These are phyloP conservation scores for Siniperca knerii DNA, from an alignment of 2,113 vertebrate genomes.

Conservation along the genomic window DNA sequence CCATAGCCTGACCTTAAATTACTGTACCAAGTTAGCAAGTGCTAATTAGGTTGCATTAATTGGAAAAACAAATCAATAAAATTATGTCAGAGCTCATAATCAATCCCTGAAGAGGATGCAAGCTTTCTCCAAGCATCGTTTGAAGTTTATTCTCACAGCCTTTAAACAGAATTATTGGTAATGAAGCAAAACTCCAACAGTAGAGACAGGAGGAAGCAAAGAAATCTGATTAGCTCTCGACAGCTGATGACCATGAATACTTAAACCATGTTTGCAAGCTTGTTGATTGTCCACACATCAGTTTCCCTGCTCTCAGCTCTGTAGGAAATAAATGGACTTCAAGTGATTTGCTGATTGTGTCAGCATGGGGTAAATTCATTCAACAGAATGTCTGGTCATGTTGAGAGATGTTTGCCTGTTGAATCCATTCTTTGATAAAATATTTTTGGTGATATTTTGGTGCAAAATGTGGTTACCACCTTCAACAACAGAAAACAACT, in stretches of 20 bases:
- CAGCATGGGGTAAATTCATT: constrained; percentile 36
- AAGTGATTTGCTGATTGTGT: constrained; percentile 39
- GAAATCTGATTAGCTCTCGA: constrained; percentile 4
- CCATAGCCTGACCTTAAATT: neutral
- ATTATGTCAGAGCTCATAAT: neutral
- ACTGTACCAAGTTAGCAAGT: neutral
- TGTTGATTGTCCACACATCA: constrained; percentile 35
- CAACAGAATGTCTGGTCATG: constrained; percentile 11
- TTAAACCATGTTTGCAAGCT: constrained; percentile 32
- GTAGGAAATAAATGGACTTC: constrained; percentile 9
- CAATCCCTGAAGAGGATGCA: neutral
- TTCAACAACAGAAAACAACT: neutral
- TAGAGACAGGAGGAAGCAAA: neutral
- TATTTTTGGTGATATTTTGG: neutral
- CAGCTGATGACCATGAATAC: constrained; percentile 13
- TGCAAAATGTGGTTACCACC: neutral
- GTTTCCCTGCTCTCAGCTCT: constrained; percentile 21
- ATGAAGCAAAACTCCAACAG: neutral
- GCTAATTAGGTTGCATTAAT: constrained; percentile 1
- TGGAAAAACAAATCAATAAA: constrained; percentile 21
- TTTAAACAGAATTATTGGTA: constrained; percentile 11
- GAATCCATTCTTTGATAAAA: neutral
- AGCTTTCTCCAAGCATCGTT: neutral
- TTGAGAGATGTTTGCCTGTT: neutral
- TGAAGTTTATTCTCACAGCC: constrained; percentile 6